A percentile compares a stretch with the other conserved stretches of the same genome.
phyloP scores from a whole-genome alignment of 1,140 invertebrate genomes.

The Zaprionus gabonicus region DNA sequence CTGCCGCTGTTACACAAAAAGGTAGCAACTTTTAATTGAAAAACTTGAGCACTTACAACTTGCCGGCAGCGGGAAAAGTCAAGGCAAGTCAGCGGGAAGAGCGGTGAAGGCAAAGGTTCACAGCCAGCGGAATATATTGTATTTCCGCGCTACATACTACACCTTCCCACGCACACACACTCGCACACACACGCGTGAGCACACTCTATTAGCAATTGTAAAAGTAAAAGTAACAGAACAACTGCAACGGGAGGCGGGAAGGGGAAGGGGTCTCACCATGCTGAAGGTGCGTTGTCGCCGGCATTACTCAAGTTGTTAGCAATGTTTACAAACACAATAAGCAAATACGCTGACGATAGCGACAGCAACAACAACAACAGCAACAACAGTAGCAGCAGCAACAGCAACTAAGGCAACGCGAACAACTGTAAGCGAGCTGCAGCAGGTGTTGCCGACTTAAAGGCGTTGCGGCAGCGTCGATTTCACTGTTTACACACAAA shows the following conservation, averaged over 20 bases:
- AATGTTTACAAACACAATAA: constrained; percentile 83
- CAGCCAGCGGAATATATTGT: constrained; percentile 47
- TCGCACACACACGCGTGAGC: constrained; percentile 11
- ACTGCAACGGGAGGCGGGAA: constrained; percentile 10
- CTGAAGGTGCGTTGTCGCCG: constrained; percentile 67
- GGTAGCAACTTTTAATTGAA: constrained; percentile 83
- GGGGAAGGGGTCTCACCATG: neutral
- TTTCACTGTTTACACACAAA: constrained; percentile 67
- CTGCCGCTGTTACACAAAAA: constrained; percentile 77
- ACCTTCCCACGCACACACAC: constrained; percentile 21
- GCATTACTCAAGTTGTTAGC: constrained; percentile 83
- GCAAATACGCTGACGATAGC: constrained; percentile 65
- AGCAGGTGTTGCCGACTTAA: constrained; percentile 69
- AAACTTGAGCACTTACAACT: constrained; percentile 82
- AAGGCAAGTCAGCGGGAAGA: constrained; percentile 1
- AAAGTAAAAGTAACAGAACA: constrained; percentile 44
- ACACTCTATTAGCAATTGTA: constrained; percentile 65
- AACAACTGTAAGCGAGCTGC: constrained; percentile 44
- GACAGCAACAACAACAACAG: constrained; percentile 24
- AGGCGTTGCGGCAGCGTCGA: constrained; percentile 36
- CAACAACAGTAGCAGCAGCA: constrained; percentile 10
- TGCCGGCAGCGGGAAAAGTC: constrained; percentile 52
- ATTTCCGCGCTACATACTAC: constrained; percentile 49
- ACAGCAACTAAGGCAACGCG: constrained; percentile 1
- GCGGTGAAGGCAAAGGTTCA: constrained; percentile 15